Evolutionary conservation across 2,888 invertebrate genomes (phyloP), one percentile per base, ranked within the genome.

Genomic region (Xylocampa areola): DNA sequence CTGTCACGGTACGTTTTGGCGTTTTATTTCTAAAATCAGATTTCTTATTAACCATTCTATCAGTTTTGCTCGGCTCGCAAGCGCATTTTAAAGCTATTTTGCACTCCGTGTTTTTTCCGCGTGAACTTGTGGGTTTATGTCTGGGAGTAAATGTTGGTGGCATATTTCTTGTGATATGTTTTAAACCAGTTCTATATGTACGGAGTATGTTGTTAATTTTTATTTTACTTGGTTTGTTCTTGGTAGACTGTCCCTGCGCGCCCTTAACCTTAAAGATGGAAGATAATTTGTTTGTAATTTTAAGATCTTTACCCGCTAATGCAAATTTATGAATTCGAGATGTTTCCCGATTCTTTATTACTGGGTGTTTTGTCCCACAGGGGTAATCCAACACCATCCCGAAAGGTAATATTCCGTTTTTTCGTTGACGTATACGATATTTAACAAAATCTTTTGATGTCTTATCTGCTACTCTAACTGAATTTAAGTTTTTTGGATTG

Each of bases 301-400:
- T 48, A 11, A 43, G 16, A 27, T 16, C 48, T 47, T 63, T 64
- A 51, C 35, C 63, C 27, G 39, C 44, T 44, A 64, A 39, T 25
- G 37, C 29, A 47, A 58, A 51, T 19, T 16, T 51, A 11, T 48
- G 33, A 25, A 8, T 11, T 23, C 11, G 25, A 27, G 1, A 35
- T 30, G 16, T 44, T 48, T 44, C 10, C 0, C 19, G 30, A 36
- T 59, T 59, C 1, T 13, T 40, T 32, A 48, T 23, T 4, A 41
- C 7, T 16, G 35, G 23, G 4, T 44, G 14, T 40, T 53, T 64
- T 27, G 19, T 16, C n/a, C 35, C 32, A 47, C 33, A 25, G 0
- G 45, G 16, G 1, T 36, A 10, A 6, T 49, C 35, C 0, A 48
- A 40, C 16, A 30, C 7, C 33, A 60, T 4, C 1, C 36, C 32